A percentile compares a stretch with the other conserved stretches of the same genome.
Conservation (phyloP, 2,113 vertebrate genomes). For the Acrocephalus kingi region DNA sequence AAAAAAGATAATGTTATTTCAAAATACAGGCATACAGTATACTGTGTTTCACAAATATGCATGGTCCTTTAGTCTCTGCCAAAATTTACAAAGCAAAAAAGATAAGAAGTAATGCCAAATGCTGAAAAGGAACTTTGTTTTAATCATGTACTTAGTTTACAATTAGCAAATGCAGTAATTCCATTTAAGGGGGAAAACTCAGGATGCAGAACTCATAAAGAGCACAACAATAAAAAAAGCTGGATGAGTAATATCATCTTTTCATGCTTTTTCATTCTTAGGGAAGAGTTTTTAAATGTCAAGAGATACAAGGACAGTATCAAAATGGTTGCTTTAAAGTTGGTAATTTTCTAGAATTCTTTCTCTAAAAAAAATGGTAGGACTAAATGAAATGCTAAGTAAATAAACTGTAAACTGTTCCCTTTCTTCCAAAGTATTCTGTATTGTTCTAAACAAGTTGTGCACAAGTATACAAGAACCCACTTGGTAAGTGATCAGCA, state of each 20-base stretch:
- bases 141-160: conserved; percentile 2
- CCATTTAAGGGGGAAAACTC: conserved; percentile 54
- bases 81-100: neutral
- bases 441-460: neutral
- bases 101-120: neutral
- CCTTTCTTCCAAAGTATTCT: neutral
- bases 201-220: neutral
- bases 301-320: neutral
- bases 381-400: neutral
- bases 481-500: neutral
- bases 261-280: neutral
- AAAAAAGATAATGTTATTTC: neutral
- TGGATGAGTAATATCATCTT: neutral
- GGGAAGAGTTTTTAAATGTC: neutral
- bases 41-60: neutral
- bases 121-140: neutral
- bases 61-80: neutral
- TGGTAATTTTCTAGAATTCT: neutral
- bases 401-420: neutral
- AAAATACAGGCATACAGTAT: neutral
- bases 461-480: neutral
- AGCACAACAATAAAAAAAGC: neutral
- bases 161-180: neutral
- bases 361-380: neutral
- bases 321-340: neutral